Percentiles rank a stretch among this genome's conserved stretches.
Conservation (phyloP, 1,140 invertebrate species). For the Meloidogyne floridensis region DNA sequence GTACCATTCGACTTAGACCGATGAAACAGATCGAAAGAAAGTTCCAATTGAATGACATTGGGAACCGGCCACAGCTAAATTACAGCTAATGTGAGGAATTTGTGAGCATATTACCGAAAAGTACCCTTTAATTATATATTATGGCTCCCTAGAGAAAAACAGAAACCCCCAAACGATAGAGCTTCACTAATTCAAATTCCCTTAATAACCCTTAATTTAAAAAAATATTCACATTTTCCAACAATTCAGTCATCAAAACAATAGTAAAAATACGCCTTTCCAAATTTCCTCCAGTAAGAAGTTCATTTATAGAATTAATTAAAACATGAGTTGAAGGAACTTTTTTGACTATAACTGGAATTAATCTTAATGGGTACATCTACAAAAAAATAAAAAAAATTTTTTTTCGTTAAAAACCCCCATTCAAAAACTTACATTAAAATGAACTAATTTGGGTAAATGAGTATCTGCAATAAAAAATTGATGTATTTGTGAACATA, state of each 20-base stretch:
- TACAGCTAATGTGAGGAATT: too few relatives aligned
- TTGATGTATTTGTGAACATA: constrained; percentile 94
- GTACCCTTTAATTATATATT: too few relatives aligned
- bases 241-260: constrained; percentile 45
- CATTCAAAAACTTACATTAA: constrained; percentile 74
- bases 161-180: too few relatives aligned
- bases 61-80: too few relatives aligned
- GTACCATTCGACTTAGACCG: too few relatives aligned
- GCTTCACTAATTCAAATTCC: too few relatives aligned
- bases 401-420: neutral
- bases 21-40: too few relatives aligned
- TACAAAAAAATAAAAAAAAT: constrained; percentile 15
- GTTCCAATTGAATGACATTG: too few relatives aligned
- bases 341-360: constrained; percentile 45
- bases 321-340: constrained; percentile 53
- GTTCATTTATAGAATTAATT: constrained; percentile 36
- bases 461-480: constrained; percentile 92
- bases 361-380: constrained; percentile 51
- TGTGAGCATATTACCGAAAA: too few relatives aligned
- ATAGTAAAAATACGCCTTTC: constrained; percentile 46
- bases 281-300: constrained; percentile 36
- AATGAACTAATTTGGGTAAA: constrained; percentile 93
- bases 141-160: too few relatives aligned
- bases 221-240: constrained; percentile 30
- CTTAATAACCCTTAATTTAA: neutral